Evolutionary conservation across 1,140 invertebrate genomes (phyloP).

Genomic region (Heliconius nattereri): DNA sequence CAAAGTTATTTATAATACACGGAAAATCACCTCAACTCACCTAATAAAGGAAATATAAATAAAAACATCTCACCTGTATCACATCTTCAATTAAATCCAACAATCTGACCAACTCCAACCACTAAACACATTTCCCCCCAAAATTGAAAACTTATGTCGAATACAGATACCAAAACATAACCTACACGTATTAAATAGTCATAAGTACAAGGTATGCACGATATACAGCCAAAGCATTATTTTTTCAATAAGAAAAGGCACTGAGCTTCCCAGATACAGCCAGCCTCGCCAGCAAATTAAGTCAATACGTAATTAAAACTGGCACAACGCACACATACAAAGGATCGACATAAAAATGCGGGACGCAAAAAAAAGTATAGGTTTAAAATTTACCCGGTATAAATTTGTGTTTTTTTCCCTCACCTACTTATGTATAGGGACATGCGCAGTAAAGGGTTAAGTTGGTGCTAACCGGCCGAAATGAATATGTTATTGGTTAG

Average conservation of each 20-base stretch:
- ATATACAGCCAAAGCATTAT: not conserved
- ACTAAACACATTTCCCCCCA: slow-evolving; percentile 53
- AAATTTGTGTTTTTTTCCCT: slow-evolving; percentile 81
- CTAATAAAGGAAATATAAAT: slow-evolving; percentile 20
- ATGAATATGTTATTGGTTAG: slow-evolving; percentile 26
- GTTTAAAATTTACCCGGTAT: slow-evolving; percentile 81
- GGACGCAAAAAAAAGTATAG: slow-evolving; percentile 80
- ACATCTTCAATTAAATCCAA: slow-evolving; percentile 49
- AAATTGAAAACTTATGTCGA: slow-evolving; percentile 48
- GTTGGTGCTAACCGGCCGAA: slow-evolving; percentile 42
- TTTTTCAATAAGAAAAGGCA: not conserved
- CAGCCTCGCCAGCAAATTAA: slow-evolving; percentile 77
- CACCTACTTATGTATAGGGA: slow-evolving; percentile 76
- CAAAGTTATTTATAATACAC: slow-evolving; percentile 24
- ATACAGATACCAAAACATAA: slow-evolving; percentile 49
- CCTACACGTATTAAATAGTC: slow-evolving; percentile 36
- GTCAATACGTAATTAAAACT: slow-evolving; percentile 81
- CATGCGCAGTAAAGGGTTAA: slow-evolving; percentile 80
- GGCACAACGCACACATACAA: slow-evolving; percentile 77
- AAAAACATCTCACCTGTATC: slow-evolving; percentile 41
- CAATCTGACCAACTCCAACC: slow-evolving; percentile 35
- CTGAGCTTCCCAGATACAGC: slow-evolving; percentile 56
- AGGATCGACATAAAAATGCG: slow-evolving; percentile 78
- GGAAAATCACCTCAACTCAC: not conserved
- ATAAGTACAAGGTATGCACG: slow-evolving; percentile 14